These are phyloP conservation scores for Scleropages formosus DNA, from an alignment of 2,797 vertebrate genomes.

Conservation along the genomic window DNA sequence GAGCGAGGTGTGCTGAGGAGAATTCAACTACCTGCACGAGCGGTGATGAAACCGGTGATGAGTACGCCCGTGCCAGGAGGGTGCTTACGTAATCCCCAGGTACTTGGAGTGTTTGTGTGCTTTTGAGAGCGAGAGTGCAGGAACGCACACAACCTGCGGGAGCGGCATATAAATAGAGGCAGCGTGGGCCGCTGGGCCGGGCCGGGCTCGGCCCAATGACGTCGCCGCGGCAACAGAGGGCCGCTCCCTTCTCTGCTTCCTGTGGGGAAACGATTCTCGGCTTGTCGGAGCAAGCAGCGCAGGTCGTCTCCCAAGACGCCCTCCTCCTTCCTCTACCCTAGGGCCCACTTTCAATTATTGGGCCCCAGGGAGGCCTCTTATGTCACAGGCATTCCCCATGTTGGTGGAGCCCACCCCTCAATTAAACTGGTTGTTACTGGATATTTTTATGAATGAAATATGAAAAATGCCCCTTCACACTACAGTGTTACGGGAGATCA, in stretches of 20 bases:
- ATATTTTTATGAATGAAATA: background rate
- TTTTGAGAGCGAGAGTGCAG: slow-evolving; percentile 60
- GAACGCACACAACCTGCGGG: slow-evolving; percentile 59
- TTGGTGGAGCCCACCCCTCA: background rate
- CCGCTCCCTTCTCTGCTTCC: slow-evolving; percentile 74
- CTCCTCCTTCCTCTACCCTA: background rate
- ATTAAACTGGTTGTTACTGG: background rate
- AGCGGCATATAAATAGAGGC: slow-evolving; percentile 70
- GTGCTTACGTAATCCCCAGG: slow-evolving; percentile 64
- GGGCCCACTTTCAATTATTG: background rate
- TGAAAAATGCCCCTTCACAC: background rate
- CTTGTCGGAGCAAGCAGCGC: slow-evolving; percentile 60
- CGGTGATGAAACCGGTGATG: slow-evolving; percentile 43
- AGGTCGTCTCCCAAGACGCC: slow-evolving; percentile 39
- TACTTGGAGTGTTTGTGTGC: slow-evolving; percentile 57
- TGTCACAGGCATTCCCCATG: slow-evolving; percentile 20
- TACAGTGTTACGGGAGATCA: too few species aligned
- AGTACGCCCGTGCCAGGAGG: slow-evolving; percentile 58
- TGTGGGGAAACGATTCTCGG: slow-evolving; percentile 68
- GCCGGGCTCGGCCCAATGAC: slow-evolving; percentile 64
- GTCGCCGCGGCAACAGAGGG: slow-evolving; percentile 58
- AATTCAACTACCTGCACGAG: slow-evolving; percentile 36
- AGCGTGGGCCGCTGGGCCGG: slow-evolving; percentile 64
- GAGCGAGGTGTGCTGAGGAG: background rate
- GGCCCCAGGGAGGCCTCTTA: background rate